Conservation (phyloP, 2,113 vertebrate genomes). For the Hucho hucho region DNA sequence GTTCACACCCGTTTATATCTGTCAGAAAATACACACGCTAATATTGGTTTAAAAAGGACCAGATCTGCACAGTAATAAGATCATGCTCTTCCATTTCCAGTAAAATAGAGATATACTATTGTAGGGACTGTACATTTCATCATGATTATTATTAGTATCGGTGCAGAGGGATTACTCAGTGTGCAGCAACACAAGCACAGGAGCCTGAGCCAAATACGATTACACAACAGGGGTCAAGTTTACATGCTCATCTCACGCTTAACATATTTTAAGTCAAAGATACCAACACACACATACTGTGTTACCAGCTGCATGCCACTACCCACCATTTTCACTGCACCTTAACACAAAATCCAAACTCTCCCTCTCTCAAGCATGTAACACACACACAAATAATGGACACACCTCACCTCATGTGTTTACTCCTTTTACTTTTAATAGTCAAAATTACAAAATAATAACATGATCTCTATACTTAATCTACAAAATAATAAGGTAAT, state of each 20-base stretch:
- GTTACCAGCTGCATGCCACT: not conserved
- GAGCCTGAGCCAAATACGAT: not conserved
- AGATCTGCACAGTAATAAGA: not conserved
- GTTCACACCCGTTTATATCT: no score
- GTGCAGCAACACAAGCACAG: not conserved
- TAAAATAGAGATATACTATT: not conserved
- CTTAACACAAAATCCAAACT: no score
- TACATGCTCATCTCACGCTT: not conserved
- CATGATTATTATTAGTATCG: constrained; percentile 3
- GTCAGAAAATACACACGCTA: no score
- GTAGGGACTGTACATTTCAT: not conserved
- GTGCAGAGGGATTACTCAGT: not conserved
- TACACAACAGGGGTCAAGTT: not conserved
- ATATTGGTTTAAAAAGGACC: not conserved
- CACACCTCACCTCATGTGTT: constrained; percentile 32
- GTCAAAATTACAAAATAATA: constrained; percentile 82
- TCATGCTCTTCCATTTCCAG: not conserved
- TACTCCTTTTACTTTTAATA: constrained; percentile 77
- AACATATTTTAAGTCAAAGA: not conserved
- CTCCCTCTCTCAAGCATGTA: not conserved
- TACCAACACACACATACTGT: not conserved
- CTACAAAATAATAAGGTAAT: constrained; percentile 76
- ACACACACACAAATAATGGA: constrained; percentile 33
- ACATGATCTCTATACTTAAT: constrained; percentile 73
- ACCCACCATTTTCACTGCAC: not conserved